These are phyloP conservation scores for Matsumyia berberina DNA, from an alignment of 2,888 invertebrate species.

Conservation along the genomic window DNA sequence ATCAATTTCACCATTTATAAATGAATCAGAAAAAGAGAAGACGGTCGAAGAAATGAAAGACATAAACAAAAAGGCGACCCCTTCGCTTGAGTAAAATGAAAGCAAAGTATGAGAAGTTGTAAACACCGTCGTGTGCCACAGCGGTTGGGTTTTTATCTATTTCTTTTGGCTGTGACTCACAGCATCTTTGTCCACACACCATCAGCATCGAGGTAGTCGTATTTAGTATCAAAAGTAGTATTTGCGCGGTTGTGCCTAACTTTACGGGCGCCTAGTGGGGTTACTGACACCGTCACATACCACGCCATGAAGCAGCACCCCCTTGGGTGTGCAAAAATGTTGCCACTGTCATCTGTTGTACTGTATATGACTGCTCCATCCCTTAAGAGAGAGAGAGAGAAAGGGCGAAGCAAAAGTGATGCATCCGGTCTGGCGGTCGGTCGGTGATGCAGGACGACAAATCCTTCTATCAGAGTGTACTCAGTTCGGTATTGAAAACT, in stretches of 20 bases:
- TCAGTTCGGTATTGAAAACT: conserved; percentile 40
- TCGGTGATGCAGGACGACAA: conserved; percentile 28
- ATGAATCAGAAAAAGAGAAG: background rate
- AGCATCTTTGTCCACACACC: conserved; percentile 48
- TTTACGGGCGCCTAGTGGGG: conserved; percentile 58
- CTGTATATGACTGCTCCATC: conserved; percentile 32
- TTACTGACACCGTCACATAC: conserved; percentile 67
- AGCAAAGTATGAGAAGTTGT: conserved; percentile 45
- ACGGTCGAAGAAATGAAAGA: background rate
- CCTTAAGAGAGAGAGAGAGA: background rate
- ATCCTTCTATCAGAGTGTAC: conserved; percentile 27
- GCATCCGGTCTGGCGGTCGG: conserved; percentile 2
- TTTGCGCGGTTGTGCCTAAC: conserved; percentile 51
- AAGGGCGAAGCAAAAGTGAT: conserved; percentile 12
- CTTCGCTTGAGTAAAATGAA: conserved; percentile 14
- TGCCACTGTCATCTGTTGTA: conserved; percentile 50
- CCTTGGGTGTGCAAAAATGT: conserved; percentile 54
- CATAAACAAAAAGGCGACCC: conserved; percentile 11
- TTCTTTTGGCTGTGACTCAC: conserved; percentile 46
- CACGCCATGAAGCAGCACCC: conserved; percentile 46
- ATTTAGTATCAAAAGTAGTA: conserved; percentile 58
- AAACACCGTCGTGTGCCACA: conserved; percentile 20
- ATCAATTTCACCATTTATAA: background rate
- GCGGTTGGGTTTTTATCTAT: conserved; percentile 11
- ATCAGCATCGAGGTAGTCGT: conserved; percentile 41